Evolutionary conservation across 2,797 vertebrate genomes (phyloP), one percentile per base, ranked within the genome.

Genomic region (Molothrus aeneus): DNA sequence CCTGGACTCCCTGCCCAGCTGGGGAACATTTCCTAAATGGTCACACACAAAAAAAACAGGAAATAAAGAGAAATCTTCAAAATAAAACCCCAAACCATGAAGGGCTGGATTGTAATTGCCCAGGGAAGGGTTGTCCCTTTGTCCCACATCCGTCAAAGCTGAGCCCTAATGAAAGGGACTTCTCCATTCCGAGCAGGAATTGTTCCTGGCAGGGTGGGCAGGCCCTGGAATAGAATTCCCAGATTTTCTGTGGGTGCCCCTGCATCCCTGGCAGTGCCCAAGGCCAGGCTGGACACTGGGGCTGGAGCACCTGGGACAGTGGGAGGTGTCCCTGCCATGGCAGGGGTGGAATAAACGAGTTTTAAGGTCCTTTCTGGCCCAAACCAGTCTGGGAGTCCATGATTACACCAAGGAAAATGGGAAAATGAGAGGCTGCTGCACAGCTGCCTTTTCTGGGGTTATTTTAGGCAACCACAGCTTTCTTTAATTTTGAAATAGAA

Each of bases 191-290:
- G 6, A 29, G 75, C 38, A 75, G 43, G 42, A 72, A 56, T 40
- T 54, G 1, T 6, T 50, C 6, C 54, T 60, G 54, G 2, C 2
- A 51, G 17, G 54, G 36, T 16, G 34, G 24, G 18, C 3, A 57
- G 51, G 28, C 0, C 1, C 50, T 79, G 63, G 51, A 0, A 32
- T 3, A 6, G 9, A 2, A 2, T 69, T 2, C 22, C 43, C 45
- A 75, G 71, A 59, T 24, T 3, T 24, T 38, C 83, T 69, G 64
- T 2, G 72, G 47, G 47, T 69, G 64, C 20, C 40, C 64, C 72
- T 83, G 80, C 42, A 61, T 69, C 74, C 42, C 74, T 70, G 74
- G 65, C 3, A 86, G 18, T 64, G 66, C 2, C 43, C 59, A 10
- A 28, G 43, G 42, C 48, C 48, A 51, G 57, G 57, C 2, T 54